A percentile compares a stretch with the other conserved stretches of the same genome.
Evolutionary conservation across 1,140 invertebrate species (phyloP).

Genomic region (Macrobrachium rosenbergii): DNA sequence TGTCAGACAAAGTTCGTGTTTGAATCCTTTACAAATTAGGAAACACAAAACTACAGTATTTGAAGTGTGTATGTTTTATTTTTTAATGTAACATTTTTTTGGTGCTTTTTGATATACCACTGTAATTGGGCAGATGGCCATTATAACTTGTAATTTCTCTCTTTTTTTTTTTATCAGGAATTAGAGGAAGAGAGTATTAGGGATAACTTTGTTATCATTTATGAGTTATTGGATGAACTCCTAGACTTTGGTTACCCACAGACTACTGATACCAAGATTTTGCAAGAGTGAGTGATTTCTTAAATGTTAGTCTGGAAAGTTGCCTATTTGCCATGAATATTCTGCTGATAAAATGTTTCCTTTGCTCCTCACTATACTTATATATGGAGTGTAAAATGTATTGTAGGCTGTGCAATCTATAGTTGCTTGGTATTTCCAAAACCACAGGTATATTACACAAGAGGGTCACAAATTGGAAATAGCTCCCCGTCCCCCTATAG

Average conservation of each 20-base stretch:
- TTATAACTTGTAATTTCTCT: neutral
- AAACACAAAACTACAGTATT: too few species aligned
- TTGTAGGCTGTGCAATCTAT: neutral
- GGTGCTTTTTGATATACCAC: neutral
- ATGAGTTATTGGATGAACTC: slow-evolving; percentile 98
- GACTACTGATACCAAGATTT: slow-evolving; percentile 98
- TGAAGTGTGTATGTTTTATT: too few species aligned
- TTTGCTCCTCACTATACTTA: too few species aligned
- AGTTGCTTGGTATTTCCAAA: neutral
- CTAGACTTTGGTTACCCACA: slow-evolving; percentile 99
- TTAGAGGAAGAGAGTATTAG: slow-evolving; percentile 98
- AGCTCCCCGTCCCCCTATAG: slow-evolving; percentile 95
- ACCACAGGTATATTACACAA: slow-evolving; percentile 82
- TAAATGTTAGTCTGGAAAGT: neutral
- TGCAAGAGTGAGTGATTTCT: slow-evolving; percentile 86
- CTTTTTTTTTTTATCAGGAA: slow-evolving; percentile 76
- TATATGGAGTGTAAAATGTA: too few species aligned
- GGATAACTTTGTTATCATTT: slow-evolving; percentile 99
- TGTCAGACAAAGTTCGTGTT: too few species aligned
- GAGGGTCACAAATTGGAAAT: slow-evolving; percentile 98
- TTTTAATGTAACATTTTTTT: too few species aligned
- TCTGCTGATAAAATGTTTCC: neutral
- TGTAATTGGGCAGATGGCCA: neutral
- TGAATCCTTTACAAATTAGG: too few species aligned
- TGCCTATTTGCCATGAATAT: slow-evolving; percentile 4